Base-by-base conservation (phyloP, 2,888 invertebrate species). In the Apamea monoglypha region DNA sequence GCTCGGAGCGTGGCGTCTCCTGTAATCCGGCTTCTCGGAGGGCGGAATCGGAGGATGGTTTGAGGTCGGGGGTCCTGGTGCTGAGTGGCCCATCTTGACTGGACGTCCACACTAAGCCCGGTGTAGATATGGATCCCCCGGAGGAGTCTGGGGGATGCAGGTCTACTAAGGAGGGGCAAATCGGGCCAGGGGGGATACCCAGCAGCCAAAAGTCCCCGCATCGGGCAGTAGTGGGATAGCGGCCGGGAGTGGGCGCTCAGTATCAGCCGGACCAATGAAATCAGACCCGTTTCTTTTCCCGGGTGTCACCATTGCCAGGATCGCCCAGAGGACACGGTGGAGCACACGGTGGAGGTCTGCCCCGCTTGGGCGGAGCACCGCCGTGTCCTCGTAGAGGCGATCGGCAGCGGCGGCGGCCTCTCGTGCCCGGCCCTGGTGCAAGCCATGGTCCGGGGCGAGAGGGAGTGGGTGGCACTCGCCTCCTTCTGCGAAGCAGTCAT, bases 151-250 rank as follows among this genome's bases (percentile, higher is more conserved):
- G 95, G 95, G 91, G 94, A 94, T 96, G 95, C 96, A 97, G 97
- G 99, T 99, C 98, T 97, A 97, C 98, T 98, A 99, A 99, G 98
- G 99, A 99, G 99, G 98, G 98, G 98, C 98, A 99, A 97, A 99
- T 97, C 98, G 99, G 99, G 99, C 98, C 99, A 99, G 99, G 98
- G 98, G 98, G 98, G 99, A 98, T 98, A 99, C 98, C 98, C 98
- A 99, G 99, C 99, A 99, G 99, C 99, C 99, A 99, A 99, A 99
- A 99, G 99, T 98, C 98, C 98, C 99, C 99, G 99, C 98, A 99
- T 98, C 98, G 98, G 97, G 98, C 99, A 99, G 99, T 99, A 99
- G 99, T 98, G 98, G 99, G 99, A 98, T 98, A 98, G 99, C 99
- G 98, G 98, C 98, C 98, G 98, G 98, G 99, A 99, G 99, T 98